Base-by-base conservation (phyloP, 1,140 invertebrate genomes). In the Plectrocnemia conspersa region DNA sequence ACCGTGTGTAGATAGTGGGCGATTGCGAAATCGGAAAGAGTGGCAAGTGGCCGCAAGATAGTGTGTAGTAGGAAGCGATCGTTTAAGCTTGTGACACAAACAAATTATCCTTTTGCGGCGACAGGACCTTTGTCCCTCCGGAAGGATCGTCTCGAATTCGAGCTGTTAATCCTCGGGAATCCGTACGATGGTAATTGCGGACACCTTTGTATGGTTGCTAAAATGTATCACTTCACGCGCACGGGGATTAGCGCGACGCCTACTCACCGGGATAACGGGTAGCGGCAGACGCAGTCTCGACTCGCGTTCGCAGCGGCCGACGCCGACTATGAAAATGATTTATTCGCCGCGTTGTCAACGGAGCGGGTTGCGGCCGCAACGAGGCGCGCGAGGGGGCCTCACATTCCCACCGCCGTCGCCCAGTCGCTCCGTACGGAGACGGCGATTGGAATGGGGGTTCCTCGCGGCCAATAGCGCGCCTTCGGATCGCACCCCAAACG, bases 131-230 rank as follows among this genome's bases (percentile, higher is more conserved):
- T 33, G n/a, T 9, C n/a, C 32, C 32, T 15, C 32, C 32, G 32
- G 27, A 33, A 33, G 16, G 32, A 13, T 33, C 32, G 32, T 33
- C 16, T 33, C 16, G 32, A 13, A 13, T 33, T 33, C n/a, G 6
- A 3, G 32, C 32, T 9, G 2, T 33, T 9, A 11, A 13, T 33
- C 9, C 11, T 11, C 52, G 58, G 49, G 58, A 60, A 60, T 53
- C 58, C 58, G 40, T 60, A 60, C 41, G 50, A 60, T 56, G 50
- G 58, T 56, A 52, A 56, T 56, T 56, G 58, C 58, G 56, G 58
- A 60, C 58, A 60, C 58, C 53, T 60, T 60, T 60, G 54, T 60
- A 60, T 60, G 58, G 58, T 55, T 60, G 58, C 58, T 56, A 60
- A 60, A 60, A 60, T 60, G 53, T 55, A 60, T 60, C 54, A 35